Evolutionary conservation across 2,888 invertebrate species (phyloP).

Genomic region (Petrolisthes cinctipes): DNA sequence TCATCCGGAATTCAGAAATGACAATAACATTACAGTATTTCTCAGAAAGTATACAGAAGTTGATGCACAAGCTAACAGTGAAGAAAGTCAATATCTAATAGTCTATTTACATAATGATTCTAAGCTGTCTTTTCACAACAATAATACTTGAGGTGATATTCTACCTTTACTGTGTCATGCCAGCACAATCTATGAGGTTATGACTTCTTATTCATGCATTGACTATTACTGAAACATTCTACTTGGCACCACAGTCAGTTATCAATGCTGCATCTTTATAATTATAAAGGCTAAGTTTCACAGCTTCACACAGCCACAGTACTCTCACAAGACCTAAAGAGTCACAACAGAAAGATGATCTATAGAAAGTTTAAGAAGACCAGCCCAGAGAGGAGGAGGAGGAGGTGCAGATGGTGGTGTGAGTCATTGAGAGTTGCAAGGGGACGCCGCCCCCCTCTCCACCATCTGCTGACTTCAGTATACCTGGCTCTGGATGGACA

Average conservation of each 20-base stretch:
- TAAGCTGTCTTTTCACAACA: background rate
- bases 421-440: background rate
- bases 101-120: background rate
- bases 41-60: background rate
- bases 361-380: background rate
- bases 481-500: constrained; percentile 62
- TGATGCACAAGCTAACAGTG: background rate
- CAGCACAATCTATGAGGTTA: constrained; percentile 30
- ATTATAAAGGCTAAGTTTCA: constrained; percentile 16
- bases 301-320: constrained; percentile 18
- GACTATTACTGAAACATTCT: constrained; percentile 39
- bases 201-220: constrained; percentile 33
- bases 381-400: background rate
- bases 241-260: constrained; percentile 6
- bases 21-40: background rate
- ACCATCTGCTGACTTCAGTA: constrained; percentile 27
- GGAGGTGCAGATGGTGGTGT: background rate
- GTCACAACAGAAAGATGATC: background rate
- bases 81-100: background rate
- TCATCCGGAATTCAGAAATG: background rate
- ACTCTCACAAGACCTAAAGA: constrained; percentile 7
- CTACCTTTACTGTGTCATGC: constrained; percentile 35
- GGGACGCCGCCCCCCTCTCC: constrained; percentile 1
- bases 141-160: background rate
- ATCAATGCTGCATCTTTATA: constrained; percentile 20